Evolutionary conservation across 2,113 vertebrate species (phyloP).

Genomic region (Corythornis vintsioides): DNA sequence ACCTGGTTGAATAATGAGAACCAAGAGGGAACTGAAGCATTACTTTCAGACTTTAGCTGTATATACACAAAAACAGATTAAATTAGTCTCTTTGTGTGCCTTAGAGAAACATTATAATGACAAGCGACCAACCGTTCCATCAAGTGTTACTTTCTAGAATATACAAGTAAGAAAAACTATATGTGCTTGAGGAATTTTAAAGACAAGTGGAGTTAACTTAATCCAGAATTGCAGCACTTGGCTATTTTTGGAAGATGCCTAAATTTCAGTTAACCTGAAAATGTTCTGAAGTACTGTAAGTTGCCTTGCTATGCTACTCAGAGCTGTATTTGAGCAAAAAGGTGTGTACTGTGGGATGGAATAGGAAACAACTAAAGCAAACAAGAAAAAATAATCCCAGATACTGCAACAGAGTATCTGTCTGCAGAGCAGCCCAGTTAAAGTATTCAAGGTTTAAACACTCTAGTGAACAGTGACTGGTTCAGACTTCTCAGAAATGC

Average conservation of each 20-base stretch:
- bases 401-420: background rate
- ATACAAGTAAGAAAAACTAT: background rate
- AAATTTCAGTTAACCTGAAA: background rate
- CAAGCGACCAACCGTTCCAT: background rate
- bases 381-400: background rate
- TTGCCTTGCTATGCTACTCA: background rate
- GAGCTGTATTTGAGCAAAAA: background rate
- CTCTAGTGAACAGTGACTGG: background rate
- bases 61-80: background rate
- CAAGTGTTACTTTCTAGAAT: background rate
- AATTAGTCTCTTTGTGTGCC: background rate
- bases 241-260: background rate
- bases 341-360: background rate
- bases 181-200: background rate
- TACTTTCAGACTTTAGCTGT: background rate
- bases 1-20: background rate
- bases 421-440: background rate
- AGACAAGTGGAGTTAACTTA: background rate
- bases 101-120: background rate
- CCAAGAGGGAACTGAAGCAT: background rate
- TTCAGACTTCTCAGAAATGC: background rate
- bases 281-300: background rate
- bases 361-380: too few relatives aligned
- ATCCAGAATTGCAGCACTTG: background rate
- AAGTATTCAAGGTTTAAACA: background rate